Percentiles rank a stretch among this genome's conserved stretches.
Evolutionary conservation across 2,113 vertebrate species (phyloP).

Genomic region (Alosa alosa): DNA sequence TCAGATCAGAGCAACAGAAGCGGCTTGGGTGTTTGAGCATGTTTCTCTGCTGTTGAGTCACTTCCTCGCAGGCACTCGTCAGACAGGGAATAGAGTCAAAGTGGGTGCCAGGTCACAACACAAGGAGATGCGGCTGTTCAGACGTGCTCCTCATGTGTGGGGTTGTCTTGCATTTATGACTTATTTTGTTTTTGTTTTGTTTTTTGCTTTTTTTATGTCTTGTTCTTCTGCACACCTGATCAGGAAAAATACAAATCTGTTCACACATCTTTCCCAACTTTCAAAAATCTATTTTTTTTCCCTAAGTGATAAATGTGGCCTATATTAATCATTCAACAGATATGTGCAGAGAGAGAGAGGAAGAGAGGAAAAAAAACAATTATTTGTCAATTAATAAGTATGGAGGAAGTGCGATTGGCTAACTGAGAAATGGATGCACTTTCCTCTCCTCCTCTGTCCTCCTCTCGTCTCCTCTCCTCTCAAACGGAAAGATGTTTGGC

Average conservation of each 20-base stretch:
- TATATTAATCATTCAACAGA: neutral
- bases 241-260: neutral
- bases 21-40: neutral
- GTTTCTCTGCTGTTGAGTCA: slow-evolving; percentile 7
- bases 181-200: no score
- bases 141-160: neutral
- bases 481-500: slow-evolving; percentile 15
- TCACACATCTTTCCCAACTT: no score
- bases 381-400: neutral
- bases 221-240: neutral
- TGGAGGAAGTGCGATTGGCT: neutral
- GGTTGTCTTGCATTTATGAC: no score
- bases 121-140: neutral
- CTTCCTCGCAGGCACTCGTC: slow-evolving; percentile 6
- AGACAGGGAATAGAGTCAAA: neutral
- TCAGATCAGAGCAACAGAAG: neutral
- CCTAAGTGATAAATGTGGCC: neutral
- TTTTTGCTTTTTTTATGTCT: neutral
- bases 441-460: neutral
- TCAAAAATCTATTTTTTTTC: neutral
- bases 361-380: no score
- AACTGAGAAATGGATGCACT: neutral
- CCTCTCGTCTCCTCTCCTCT: neutral
- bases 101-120: neutral
- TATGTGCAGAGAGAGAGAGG: neutral